phyloP scores from a whole-genome alignment of 2,888 invertebrate species.

The Folsomia manolachei region DNA sequence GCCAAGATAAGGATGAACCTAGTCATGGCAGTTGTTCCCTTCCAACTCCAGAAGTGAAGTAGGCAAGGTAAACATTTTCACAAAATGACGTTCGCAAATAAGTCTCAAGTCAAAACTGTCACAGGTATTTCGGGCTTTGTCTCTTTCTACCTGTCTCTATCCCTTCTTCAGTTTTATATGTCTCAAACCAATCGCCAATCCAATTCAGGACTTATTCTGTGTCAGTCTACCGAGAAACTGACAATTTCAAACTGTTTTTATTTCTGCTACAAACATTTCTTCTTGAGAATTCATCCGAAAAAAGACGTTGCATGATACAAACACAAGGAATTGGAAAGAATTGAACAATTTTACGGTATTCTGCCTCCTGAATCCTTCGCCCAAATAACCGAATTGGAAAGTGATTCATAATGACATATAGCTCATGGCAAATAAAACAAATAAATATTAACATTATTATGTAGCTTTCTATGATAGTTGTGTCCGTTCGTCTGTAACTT shows the following conservation, averaged over 20 bases:
- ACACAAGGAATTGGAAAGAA: neutral
- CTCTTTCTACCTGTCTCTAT: neutral
- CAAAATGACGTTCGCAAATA: neutral
- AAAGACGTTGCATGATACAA: neutral
- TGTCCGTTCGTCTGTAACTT: too few relatives aligned
- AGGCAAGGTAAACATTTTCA: conserved; percentile 7
- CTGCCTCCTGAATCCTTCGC: neutral
- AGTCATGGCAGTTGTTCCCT: too few relatives aligned
- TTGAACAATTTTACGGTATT: neutral
- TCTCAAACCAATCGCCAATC: too few relatives aligned
- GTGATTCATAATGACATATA: neutral
- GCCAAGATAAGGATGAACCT: too few relatives aligned
- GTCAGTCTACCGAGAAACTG: too few relatives aligned
- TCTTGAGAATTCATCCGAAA: too few relatives aligned
- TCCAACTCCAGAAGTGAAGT: too few relatives aligned
- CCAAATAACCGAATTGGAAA: neutral
- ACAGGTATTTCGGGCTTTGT: neutral
- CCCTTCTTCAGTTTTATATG: neutral
- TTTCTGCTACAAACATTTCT: too few relatives aligned
- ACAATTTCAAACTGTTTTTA: too few relatives aligned
- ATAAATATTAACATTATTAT: too few relatives aligned
- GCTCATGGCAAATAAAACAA: neutral
- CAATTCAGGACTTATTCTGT: too few relatives aligned
- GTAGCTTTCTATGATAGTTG: too few relatives aligned
- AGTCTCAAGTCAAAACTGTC: neutral